A percentile compares a stretch with the other conserved stretches of the same genome.
Evolutionary conservation across 1,140 invertebrate genomes (phyloP).

Genomic region (Aphelinus certus): DNA sequence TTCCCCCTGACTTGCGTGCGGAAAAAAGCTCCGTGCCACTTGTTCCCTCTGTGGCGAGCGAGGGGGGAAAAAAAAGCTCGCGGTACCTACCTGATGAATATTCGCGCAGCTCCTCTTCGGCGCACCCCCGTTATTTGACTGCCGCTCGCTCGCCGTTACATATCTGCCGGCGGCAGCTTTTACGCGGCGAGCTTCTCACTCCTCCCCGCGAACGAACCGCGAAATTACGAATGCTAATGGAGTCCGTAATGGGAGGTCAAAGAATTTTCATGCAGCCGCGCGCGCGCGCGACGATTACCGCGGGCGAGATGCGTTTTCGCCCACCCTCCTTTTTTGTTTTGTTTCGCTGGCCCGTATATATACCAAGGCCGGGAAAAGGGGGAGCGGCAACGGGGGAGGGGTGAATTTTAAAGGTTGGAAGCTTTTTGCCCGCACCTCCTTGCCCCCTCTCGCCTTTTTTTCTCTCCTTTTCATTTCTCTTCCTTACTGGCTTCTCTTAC

Average conservation of each 20-base stretch:
- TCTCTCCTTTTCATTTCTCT: slow-evolving; percentile 6
- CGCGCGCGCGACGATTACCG: slow-evolving; percentile 19
- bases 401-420: slow-evolving; percentile 15
- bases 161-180: slow-evolving; percentile 2
- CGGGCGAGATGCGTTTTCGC: slow-evolving; percentile 30
- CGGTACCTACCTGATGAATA: too few species aligned
- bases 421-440: slow-evolving; percentile 3
- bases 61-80: too few species aligned
- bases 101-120: too few species aligned
- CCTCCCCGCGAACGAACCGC: slow-evolving; percentile 14
- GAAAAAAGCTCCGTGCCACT: too few species aligned
- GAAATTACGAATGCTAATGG: slow-evolving; percentile 42
- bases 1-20: too few species aligned
- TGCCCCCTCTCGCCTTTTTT: background rate
- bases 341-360: background rate
- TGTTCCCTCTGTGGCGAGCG: too few species aligned
- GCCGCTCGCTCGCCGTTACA: background rate
- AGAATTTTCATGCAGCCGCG: slow-evolving; percentile 28
- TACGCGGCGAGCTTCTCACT: slow-evolving; percentile 12
- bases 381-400: background rate
- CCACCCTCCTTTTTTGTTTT: slow-evolving; percentile 18
- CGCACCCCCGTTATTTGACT: background rate
- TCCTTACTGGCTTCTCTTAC: background rate
- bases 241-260: slow-evolving; percentile 39
- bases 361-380: too few species aligned